These are phyloP conservation scores for Himalopsyche tibetana DNA, from an alignment of 2,888 invertebrate species.

Conservation along the genomic window DNA sequence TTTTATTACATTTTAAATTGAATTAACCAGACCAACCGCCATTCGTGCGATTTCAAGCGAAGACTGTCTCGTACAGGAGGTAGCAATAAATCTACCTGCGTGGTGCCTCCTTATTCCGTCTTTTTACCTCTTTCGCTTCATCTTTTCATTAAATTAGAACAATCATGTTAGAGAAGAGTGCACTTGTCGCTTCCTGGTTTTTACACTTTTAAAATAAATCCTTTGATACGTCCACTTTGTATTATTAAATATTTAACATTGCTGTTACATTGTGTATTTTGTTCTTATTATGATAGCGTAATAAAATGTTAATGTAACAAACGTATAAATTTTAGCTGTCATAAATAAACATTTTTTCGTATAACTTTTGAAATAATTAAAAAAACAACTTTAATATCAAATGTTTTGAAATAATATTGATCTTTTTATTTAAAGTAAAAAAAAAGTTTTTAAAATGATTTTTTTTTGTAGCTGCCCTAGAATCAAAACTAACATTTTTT, in stretches of 20 bases:
- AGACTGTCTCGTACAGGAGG: not conserved
- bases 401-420: too few relatives aligned
- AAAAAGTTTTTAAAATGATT: too few relatives aligned
- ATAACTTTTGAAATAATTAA: too few relatives aligned
- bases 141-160: slow-evolving; percentile 26
- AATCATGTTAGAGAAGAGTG: not conserved
- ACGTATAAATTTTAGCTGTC: too few relatives aligned
- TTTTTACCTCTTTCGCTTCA: not conserved
- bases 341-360: too few relatives aligned
- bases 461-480: too few relatives aligned
- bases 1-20: not conserved
- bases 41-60: not conserved
- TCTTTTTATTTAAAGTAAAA: too few relatives aligned
- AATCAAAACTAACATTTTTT: too few relatives aligned
- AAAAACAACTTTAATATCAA: too few relatives aligned
- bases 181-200: not conserved
- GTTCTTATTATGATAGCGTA: not conserved
- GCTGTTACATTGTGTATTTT: not conserved
- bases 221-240: not conserved
- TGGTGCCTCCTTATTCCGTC: not conserved
- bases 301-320: too few relatives aligned
- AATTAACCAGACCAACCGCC: not conserved
- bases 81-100: not conserved
- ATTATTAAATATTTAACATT: slow-evolving; percentile 8
- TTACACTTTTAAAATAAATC: not conserved